Evolutionary conservation across 2,113 vertebrate genomes (phyloP).

Genomic region (Forbesichthys papilliferus): DNA sequence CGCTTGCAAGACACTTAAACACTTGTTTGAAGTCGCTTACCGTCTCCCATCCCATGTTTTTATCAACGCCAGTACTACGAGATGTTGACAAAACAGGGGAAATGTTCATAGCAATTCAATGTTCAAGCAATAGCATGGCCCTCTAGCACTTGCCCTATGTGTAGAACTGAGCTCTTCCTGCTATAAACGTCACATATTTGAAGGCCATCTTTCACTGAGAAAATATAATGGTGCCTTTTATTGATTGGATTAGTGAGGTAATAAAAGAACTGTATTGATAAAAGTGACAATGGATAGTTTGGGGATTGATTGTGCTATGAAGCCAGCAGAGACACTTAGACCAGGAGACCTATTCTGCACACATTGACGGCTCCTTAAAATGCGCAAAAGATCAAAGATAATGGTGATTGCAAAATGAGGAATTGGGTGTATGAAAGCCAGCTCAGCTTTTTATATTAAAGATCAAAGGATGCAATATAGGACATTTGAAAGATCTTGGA

Average conservation of each 20-base stretch:
- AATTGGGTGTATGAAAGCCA: constrained; percentile 8
- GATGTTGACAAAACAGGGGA: background rate
- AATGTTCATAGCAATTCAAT: too few species aligned
- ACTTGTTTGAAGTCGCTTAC: constrained; percentile 44
- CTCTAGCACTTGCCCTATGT: background rate
- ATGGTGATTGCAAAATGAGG: constrained; percentile 48
- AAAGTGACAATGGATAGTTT: constrained; percentile 60
- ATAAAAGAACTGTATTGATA: constrained; percentile 69
- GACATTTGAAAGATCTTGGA: constrained; percentile 1
- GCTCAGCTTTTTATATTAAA: constrained; percentile 10
- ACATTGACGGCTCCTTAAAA: constrained; percentile 14
- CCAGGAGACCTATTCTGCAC: constrained; percentile 11
- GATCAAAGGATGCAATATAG: background rate
- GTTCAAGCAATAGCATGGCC: too few species aligned
- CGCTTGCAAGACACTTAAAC: constrained; percentile 53
- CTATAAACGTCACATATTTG: constrained; percentile 47
- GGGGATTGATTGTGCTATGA: constrained; percentile 57
- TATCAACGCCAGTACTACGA: constrained; percentile 18
- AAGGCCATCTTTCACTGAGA: constrained; percentile 55
- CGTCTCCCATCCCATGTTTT: constrained; percentile 29
- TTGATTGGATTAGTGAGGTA: constrained; percentile 62
- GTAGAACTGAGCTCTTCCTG: constrained; percentile 21
- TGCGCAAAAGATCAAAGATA: constrained; percentile 39
- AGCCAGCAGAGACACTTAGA: constrained; percentile 41
- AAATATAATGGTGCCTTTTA: constrained; percentile 50